Percentiles rank a stretch among this genome's conserved stretches.
Evolutionary conservation across 2,113 vertebrate genomes (phyloP).

Genomic region (Holacanthus passer): DNA sequence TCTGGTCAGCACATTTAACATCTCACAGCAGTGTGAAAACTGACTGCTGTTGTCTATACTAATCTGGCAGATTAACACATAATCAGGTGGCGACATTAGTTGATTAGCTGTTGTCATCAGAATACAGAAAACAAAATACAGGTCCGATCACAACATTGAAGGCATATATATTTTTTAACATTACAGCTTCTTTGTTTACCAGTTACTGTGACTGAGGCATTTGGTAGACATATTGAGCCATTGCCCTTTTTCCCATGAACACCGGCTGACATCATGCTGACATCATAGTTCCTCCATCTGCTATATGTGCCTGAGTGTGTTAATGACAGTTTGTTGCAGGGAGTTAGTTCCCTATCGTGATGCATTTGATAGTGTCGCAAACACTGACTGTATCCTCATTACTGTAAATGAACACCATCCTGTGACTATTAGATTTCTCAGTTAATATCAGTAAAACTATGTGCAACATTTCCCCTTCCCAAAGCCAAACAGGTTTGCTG

Average conservation of each 20-base stretch:
- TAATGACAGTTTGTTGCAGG: not conserved
- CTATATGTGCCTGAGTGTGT: constrained; percentile 19
- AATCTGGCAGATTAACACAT: constrained; percentile 39
- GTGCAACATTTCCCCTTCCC: not conserved
- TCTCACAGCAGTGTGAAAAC: not conserved
- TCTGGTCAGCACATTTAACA: constrained; percentile 10
- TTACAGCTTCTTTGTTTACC: not conserved
- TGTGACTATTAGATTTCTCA: not conserved
- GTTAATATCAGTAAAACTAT: not conserved
- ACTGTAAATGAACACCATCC: constrained; percentile 14
- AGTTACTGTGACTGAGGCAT: constrained; percentile 31
- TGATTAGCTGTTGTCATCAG: constrained; percentile 21
- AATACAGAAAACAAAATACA: no score
- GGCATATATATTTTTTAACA: rapidly evolving
- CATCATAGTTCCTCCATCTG: constrained; percentile 38
- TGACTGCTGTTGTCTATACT: not conserved
- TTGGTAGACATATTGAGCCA: constrained; percentile 28
- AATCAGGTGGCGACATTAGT: constrained; percentile 15
- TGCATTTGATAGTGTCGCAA: not conserved
- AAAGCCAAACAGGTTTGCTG: constrained; percentile 9
- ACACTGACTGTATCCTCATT: not conserved
- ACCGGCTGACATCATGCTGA: constrained; percentile 24
- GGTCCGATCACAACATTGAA: not conserved
- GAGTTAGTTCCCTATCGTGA: constrained; percentile 14
- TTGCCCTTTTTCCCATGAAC: constrained; percentile 35